Percentiles rank a stretch among this genome's conserved stretches.
Evolutionary conservation across 1,140 invertebrate genomes (phyloP).

Genomic region (Caenorhabditis elegans): WBcel235 BX284603.4:2185501-2186000

Average conservation of each 20-base stretch:
- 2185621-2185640: conserved; percentile 88
- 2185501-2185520: too few species aligned
- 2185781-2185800: conserved; percentile 88
- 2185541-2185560: too few species aligned
- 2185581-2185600: conserved; percentile 88
- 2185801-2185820: conserved; percentile 96
- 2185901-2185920: conserved; percentile 88
- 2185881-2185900: conserved; percentile 99
- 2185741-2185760: conserved; percentile 95
- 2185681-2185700: conserved; percentile 68
- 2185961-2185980: conserved; percentile 96
- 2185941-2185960: conserved; percentile 94
- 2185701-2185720: conserved; percentile 95
- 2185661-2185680: conserved; percentile 71
- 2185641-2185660: conserved; percentile 93
- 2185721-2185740: conserved; percentile 78
- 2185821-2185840: conserved; percentile 92
- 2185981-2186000: conserved; percentile 76
- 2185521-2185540: too few species aligned
- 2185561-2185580: too few species aligned
- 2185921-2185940: conserved; percentile 94
- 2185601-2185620: conserved; percentile 93
- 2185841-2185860: conserved; percentile 67
- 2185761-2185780: conserved; percentile 82
- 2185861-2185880: conserved; percentile 95